phyloP scores from a whole-genome alignment of 2,113 vertebrate species.

The Actenoides hombroni region DNA sequence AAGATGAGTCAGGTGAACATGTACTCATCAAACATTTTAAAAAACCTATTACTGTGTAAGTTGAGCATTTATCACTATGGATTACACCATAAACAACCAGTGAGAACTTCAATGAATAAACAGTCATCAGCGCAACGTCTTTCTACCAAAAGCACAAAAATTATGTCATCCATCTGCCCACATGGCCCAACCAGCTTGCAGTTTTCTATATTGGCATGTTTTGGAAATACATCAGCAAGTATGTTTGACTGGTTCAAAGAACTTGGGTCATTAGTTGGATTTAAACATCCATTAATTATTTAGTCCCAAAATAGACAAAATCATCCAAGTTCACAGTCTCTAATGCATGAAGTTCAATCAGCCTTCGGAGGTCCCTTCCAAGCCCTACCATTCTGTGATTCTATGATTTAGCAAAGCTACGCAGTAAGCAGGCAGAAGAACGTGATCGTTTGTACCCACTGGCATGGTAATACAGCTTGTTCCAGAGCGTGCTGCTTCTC shows the following conservation, averaged over 20 bases:
- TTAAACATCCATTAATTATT: not conserved
- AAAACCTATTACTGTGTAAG: not conserved
- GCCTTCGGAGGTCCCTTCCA: no score
- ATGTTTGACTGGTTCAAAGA: not conserved
- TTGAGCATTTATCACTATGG: not conserved
- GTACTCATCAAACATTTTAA: not conserved
- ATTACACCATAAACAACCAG: not conserved
- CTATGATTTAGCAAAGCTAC: not conserved
- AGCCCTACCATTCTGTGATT: not conserved
- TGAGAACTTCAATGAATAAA: not conserved
- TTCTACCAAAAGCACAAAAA: not conserved
- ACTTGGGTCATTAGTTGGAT: not conserved
- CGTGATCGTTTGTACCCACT: fast-evolving
- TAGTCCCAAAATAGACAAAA: not conserved
- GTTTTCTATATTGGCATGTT: not conserved
- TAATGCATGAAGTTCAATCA: not conserved
- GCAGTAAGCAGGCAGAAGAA: not conserved
- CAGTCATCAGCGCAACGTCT: not conserved
- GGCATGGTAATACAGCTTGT: not conserved
- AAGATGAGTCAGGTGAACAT: not conserved
- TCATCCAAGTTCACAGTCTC: not conserved
- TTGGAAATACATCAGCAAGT: not conserved
- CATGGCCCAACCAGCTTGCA: not conserved
- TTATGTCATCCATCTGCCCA: not conserved
- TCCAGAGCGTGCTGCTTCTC: not conserved